Conservation (phyloP, 2,113 vertebrate species). For the Buteo buteo region DNA sequence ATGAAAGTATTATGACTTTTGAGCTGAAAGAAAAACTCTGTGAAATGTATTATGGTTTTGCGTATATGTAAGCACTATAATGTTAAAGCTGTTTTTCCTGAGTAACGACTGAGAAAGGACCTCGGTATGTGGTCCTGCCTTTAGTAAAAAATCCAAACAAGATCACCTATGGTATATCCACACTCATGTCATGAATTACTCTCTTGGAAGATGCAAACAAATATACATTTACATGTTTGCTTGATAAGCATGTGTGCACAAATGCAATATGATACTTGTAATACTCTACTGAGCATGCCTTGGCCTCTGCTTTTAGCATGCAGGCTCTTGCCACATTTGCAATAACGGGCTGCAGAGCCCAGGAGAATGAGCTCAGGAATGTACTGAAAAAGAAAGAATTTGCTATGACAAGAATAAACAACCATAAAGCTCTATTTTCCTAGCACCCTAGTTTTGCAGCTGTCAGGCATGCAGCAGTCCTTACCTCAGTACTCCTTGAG, state of each 20-base stretch:
- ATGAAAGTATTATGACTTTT: neutral
- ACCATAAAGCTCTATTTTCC: neutral
- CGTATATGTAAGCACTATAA: neutral
- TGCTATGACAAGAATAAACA: neutral
- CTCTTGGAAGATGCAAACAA: neutral
- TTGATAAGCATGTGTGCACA: neutral
- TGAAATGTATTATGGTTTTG: neutral
- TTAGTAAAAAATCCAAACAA: neutral
- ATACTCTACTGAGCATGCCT: neutral
- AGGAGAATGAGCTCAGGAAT: neutral
- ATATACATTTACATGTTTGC: neutral
- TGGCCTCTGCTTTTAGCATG: neutral
- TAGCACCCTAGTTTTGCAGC: neutral
- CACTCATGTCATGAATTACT: neutral
- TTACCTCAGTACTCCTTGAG: neutral
- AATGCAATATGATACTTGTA: neutral
- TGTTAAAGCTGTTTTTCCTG: constrained; percentile 43
- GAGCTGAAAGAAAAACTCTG: neutral
- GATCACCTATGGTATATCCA: neutral
- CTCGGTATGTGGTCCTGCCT: rapidly evolving
- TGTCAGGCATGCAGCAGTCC: neutral
- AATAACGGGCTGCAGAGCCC: neutral
- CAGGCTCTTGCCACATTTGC: neutral
- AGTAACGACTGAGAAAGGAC: constrained; percentile 31
- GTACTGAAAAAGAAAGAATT: neutral